Evolutionary conservation across 2,888 invertebrate genomes (phyloP).

Genomic region (Aplocera efformata): DNA sequence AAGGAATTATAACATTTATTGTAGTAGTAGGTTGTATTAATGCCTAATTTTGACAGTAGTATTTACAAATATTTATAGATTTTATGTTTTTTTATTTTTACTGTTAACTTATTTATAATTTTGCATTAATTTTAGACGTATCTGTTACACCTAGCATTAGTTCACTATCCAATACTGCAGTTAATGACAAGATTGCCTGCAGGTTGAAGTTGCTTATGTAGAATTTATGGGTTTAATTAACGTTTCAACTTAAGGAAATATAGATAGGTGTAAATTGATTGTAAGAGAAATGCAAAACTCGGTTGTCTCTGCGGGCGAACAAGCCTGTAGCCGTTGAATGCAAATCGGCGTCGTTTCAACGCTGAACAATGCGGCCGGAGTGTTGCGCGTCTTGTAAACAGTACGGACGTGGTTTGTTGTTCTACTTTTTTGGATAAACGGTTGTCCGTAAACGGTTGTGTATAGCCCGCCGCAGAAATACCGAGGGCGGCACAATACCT

Average conservation of each 20-base stretch:
- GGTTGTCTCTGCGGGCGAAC: constrained; percentile 33
- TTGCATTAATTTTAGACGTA: no score
- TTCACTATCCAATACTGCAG: no score
- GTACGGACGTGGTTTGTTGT: constrained; percentile 66
- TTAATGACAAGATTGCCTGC: no score
- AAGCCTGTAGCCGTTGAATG: constrained; percentile 66
- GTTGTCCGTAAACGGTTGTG: constrained; percentile 67
- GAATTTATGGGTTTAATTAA: neutral
- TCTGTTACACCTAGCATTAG: no score
- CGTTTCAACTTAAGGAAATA: constrained; percentile 23
- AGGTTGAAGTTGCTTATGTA: no score
- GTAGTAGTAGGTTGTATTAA: constrained; percentile 38
- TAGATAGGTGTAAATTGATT: constrained; percentile 28
- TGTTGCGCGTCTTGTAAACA: constrained; percentile 76
- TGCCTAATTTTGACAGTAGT: constrained; percentile 18
- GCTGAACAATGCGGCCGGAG: constrained; percentile 68
- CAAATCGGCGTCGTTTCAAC: constrained; percentile 70
- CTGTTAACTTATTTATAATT: no score
- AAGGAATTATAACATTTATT: constrained; percentile 12
- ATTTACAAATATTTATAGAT: no score
- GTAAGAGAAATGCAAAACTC: constrained; percentile 57
- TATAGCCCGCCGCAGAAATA: constrained; percentile 72
- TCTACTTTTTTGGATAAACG: constrained; percentile 79
- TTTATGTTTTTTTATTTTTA: no score
- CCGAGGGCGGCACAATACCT: constrained; percentile 67